These are phyloP conservation scores for Mus minutoides DNA, from an alignment of 2,797 vertebrate genomes.

Conservation along the genomic window DNA sequence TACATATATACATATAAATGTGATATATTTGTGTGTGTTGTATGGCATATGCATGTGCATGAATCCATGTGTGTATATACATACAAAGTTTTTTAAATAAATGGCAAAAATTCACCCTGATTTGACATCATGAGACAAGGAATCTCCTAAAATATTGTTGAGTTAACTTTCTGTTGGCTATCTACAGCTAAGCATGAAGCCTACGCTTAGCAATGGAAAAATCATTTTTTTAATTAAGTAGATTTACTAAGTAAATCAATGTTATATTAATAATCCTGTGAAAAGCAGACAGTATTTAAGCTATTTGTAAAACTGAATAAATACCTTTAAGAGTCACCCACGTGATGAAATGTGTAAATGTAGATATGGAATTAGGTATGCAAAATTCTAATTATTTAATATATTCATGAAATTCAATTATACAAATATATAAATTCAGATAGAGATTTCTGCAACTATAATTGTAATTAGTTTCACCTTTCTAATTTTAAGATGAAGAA, in stretches of 20 bases:
- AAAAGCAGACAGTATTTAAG: conserved; percentile 13
- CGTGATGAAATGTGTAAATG: background rate
- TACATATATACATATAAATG: too few relatives aligned
- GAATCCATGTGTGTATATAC: background rate
- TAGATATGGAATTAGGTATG: background rate
- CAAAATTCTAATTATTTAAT: background rate
- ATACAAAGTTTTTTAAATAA: background rate
- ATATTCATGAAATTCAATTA: background rate
- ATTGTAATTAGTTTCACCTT: conserved; percentile 3
- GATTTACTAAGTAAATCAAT: conserved; percentile 17
- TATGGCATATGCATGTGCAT: background rate
- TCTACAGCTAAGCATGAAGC: too few relatives aligned
- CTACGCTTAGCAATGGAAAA: background rate
- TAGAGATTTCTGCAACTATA: background rate
- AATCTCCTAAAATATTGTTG: background rate
- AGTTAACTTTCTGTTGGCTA: background rate
- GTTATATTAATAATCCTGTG: background rate
- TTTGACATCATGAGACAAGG: background rate
- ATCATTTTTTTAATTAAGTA: background rate
- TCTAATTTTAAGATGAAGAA: conserved; percentile 29
- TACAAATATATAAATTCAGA: background rate
- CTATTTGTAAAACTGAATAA: conserved; percentile 24
- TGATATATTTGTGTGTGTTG: too few relatives aligned
- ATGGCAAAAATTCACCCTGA: background rate
- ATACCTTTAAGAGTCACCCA: background rate